Base-by-base conservation (phyloP, 2,113 vertebrate species). In the Gobiocypris rarus region DNA sequence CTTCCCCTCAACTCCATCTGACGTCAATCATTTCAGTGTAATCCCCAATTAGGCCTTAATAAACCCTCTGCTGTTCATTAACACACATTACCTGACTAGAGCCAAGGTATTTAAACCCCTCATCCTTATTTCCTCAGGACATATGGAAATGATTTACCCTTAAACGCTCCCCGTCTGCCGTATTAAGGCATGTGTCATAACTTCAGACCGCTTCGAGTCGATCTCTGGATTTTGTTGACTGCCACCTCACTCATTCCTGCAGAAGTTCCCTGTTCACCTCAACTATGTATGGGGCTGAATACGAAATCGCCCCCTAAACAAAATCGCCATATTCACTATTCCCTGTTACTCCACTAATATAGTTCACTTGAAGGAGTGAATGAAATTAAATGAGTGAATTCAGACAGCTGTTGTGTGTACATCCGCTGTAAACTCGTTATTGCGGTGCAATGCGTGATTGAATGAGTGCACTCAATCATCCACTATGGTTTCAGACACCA, bases 101-200 rank as follows among this genome's bases (percentile, higher is more conserved):
- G 82, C 17, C 13, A 19, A 75, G 48, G 54, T 15, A 38, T 75
- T 83, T 75, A 65, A 26, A 76, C 45, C 28, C 56, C 19, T 81
- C 19, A 38, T 8, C 81, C 45, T 52, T 74, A 63, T 82, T 81
- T 56, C 81, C 63, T 78, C 77, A 78, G 45, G 15, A 41, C 14
- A 78, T 26, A 24, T 83, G 41, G 65, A 83, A 48, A 76, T 75
- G 1, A 83, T 65, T 31, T 70, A 14, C 83, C 77, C 71, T 76
- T 87, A 76, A 83, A 84, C 22, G 43, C 31, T 75, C 8, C 48
- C 58, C 83, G 50, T 69, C 67, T 69, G 65, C 52, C 45, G 79
- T 83, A 67, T 83, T 28, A 19, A 85, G 26, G 73, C 78, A 89
- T 85, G 58, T 38, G 52, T 77, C 41, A 75, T 31, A 89, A 85